These are phyloP conservation scores for Drepana arcuata DNA, from an alignment of 1,140 invertebrate genomes.

Conservation along the genomic window DNA sequence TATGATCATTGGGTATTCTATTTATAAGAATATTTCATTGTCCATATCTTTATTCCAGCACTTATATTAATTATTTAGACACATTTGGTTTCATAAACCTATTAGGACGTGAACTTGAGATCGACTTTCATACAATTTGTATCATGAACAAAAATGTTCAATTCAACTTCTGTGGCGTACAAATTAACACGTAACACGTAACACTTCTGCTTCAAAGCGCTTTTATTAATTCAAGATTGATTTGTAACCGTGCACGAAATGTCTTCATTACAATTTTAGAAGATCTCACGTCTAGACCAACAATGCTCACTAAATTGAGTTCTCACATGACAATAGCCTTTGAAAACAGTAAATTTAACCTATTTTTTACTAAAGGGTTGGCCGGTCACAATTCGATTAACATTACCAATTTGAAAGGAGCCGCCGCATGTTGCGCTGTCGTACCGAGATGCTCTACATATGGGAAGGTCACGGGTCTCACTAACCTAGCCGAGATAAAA, in stretches of 20 bases:
- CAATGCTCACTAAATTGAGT: conserved; percentile 62
- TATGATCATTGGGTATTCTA: no score
- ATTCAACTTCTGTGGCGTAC: no score
- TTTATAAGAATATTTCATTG: no score
- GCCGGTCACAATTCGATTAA: conserved; percentile 67
- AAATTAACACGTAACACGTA: no score
- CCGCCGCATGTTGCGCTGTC: conserved; percentile 17
- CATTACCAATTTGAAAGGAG: conserved; percentile 31
- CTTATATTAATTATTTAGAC: no score
- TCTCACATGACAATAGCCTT: conserved; percentile 61
- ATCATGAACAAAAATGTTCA: no score
- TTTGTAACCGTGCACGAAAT: conserved; percentile 19
- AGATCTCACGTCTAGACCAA: conserved; percentile 40
- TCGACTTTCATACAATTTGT: no score
- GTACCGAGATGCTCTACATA: conserved; percentile 17
- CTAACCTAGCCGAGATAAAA: conserved; percentile 28
- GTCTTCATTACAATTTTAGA: conserved; percentile 53
- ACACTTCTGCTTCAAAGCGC: no score
- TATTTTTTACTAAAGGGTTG: conserved; percentile 68
- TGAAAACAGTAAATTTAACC: conserved; percentile 55
- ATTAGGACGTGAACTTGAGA: no score
- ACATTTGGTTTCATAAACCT: no score
- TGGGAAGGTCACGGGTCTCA: conserved; percentile 40
- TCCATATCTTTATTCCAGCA: no score
- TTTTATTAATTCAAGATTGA: conserved; percentile 6